Conservation (phyloP, 2,113 vertebrate genomes). For the Phaethon lepturus region DNA sequence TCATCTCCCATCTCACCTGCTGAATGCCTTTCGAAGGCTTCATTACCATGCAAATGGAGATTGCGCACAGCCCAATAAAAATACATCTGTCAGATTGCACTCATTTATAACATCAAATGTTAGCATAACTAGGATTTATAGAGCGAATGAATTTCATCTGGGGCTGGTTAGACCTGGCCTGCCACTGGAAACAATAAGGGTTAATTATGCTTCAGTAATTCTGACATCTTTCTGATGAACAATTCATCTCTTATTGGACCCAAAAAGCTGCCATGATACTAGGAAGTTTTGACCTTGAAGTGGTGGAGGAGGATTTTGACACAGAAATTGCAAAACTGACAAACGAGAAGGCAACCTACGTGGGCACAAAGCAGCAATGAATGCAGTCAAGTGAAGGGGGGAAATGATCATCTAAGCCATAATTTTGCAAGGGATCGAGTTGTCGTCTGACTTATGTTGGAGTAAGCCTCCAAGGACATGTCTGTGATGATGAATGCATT, state of each 20-base stretch:
- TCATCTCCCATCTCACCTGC: slow-evolving; percentile 1
- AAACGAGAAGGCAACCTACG: not conserved
- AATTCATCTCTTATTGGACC: not conserved
- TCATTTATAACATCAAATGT: not conserved
- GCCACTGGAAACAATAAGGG: not conserved
- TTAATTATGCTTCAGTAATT: slow-evolving; percentile 23
- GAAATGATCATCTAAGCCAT: not conserved
- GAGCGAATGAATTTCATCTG: not conserved
- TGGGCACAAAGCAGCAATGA: not conserved
- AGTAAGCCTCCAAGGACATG: not conserved
- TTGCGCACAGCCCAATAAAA: slow-evolving; percentile 1
- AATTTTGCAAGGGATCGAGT: not conserved
- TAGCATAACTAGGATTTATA: not conserved
- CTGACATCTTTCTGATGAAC: not conserved
- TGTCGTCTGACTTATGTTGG: not conserved
- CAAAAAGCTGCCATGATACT: not conserved
- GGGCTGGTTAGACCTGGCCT: not conserved
- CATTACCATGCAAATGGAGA: slow-evolving; percentile 50
- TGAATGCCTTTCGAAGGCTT: not conserved
- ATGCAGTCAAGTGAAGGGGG: not conserved
- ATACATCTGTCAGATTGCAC: slow-evolving; percentile 13
- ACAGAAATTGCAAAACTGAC: not conserved
- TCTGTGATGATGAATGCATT: not conserved
- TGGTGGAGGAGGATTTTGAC: not conserved
- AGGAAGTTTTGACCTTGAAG: not conserved